phyloP scores from a whole-genome alignment of 53 echinoderm and acorn worm genomes.

The Stichopus horrens region DNA sequence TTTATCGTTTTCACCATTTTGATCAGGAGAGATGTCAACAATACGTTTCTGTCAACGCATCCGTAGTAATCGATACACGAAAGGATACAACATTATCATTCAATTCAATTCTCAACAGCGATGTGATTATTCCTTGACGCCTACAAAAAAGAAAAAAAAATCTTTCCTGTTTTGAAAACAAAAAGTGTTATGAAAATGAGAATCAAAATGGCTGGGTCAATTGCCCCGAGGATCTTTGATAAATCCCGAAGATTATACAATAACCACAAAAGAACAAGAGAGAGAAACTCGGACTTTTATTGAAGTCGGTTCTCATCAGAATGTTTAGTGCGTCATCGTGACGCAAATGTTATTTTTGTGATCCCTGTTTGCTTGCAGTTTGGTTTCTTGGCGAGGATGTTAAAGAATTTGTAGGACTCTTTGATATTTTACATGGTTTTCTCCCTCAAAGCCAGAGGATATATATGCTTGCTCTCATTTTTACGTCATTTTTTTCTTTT shows the following conservation, averaged over 20 bases:
- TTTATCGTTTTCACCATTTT: no score
- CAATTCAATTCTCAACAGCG: not conserved
- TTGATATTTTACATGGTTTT: constrained; percentile 7
- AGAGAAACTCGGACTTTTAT: constrained; percentile 20
- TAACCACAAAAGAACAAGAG: not conserved
- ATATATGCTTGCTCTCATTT: not conserved
- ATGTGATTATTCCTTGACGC: constrained; percentile 32
- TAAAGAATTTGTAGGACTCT: constrained; percentile 29
- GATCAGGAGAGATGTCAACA: no score
- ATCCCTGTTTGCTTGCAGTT: constrained; percentile 39
- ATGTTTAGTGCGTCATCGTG: constrained; percentile 44
- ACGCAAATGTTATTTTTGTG: constrained; percentile 43
- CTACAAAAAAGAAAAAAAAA: not conserved
- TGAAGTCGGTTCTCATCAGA: constrained; percentile 32
- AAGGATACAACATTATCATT: constrained; percentile 20
- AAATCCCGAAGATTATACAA: not conserved
- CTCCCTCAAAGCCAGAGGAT: not conserved
- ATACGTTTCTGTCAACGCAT: no score
- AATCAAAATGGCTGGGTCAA: constrained; percentile 29
- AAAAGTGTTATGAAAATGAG: constrained; percentile 35
- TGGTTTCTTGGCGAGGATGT: constrained; percentile 29
- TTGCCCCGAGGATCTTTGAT: constrained; percentile 21
- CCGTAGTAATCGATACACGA: not conserved
- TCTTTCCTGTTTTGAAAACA: constrained; percentile 28
- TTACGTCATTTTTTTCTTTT: not conserved